Conservation (phyloP, 2,888 invertebrate species). For the Ceriagrion tenellum region DNA sequence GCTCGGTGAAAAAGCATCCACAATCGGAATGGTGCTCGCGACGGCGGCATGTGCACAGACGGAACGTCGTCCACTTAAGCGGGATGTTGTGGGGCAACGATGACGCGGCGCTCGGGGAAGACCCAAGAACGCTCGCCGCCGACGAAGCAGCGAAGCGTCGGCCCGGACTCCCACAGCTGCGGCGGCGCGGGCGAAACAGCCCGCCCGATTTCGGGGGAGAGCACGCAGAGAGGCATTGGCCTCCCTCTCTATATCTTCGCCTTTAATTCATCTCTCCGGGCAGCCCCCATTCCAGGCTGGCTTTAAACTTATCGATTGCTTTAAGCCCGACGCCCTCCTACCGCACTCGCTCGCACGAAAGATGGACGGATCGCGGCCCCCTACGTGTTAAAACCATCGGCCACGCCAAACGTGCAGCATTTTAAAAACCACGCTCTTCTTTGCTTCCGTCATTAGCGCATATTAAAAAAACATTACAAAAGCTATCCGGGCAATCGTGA, state of each 20-base stretch:
- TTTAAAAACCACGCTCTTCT: not conserved
- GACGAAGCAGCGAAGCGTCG: not conserved
- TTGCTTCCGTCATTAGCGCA: not conserved
- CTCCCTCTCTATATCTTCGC: slow-evolving; percentile 13
- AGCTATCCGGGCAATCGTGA: not conserved
- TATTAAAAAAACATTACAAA: not conserved
- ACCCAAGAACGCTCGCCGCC: slow-evolving; percentile 25
- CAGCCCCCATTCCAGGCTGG: slow-evolving; percentile 14
- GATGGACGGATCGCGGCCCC: slow-evolving; percentile 34
- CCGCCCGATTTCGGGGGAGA: not conserved
- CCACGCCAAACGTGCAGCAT: not conserved
- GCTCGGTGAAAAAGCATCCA: not conserved
- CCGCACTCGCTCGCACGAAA: not conserved
- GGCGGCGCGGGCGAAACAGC: not conserved
- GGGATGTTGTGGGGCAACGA: not conserved
- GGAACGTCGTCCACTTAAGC: slow-evolving; percentile 24
- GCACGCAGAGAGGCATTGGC: not conserved
- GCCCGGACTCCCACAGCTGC: not conserved
- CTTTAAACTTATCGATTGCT: slow-evolving; percentile 63
- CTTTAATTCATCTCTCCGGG: slow-evolving; percentile 49
- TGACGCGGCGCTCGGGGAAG: not conserved
- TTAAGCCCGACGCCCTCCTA: slow-evolving; percentile 41
- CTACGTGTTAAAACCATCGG: not conserved
- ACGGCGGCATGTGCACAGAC: slow-evolving; percentile 32
- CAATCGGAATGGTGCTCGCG: not conserved